Conservation (phyloP, 2,113 vertebrate genomes). For the Arothron firmamentum region DNA sequence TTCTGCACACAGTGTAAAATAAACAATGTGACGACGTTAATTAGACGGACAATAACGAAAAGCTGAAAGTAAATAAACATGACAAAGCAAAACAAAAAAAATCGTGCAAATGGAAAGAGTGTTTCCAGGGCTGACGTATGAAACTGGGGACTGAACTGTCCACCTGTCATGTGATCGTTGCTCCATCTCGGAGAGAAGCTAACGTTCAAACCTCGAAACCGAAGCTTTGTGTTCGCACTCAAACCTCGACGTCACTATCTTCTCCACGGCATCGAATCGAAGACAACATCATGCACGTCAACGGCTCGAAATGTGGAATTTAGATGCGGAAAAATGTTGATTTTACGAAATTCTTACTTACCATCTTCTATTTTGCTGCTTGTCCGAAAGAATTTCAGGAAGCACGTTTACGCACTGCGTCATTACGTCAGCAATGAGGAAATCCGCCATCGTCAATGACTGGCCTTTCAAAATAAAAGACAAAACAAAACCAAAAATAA, state of each 20-base stretch:
- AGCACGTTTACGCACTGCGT: slow-evolving; percentile 51
- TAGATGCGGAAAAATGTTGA: neutral
- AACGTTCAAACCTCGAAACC: neutral
- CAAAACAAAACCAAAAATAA: no score
- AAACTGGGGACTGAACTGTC: slow-evolving; percentile 20
- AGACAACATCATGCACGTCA: no score
- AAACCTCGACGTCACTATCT: neutral
- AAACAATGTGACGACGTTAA: neutral
- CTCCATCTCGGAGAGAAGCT: slow-evolving; percentile 34
- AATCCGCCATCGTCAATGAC: neutral
- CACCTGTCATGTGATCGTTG: slow-evolving; percentile 70
- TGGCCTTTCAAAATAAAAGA: slow-evolving; percentile 48
- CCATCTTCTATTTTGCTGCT: slow-evolving; percentile 70
- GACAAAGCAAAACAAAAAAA: neutral
- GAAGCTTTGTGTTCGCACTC: neutral
- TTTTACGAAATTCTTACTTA: slow-evolving; percentile 59
- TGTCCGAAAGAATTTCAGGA: slow-evolving; percentile 56
- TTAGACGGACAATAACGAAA: neutral
- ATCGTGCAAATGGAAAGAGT: neutral
- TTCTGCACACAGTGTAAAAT: neutral
- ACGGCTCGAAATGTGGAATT: neutral
- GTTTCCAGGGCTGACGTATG: slow-evolving; percentile 2
- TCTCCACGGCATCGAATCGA: neutral
- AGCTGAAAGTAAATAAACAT: neutral
- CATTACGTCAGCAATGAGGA: slow-evolving; percentile 37